Base-by-base conservation (phyloP, 2,113 vertebrate genomes). In the Chloebia gouldiae region DNA sequence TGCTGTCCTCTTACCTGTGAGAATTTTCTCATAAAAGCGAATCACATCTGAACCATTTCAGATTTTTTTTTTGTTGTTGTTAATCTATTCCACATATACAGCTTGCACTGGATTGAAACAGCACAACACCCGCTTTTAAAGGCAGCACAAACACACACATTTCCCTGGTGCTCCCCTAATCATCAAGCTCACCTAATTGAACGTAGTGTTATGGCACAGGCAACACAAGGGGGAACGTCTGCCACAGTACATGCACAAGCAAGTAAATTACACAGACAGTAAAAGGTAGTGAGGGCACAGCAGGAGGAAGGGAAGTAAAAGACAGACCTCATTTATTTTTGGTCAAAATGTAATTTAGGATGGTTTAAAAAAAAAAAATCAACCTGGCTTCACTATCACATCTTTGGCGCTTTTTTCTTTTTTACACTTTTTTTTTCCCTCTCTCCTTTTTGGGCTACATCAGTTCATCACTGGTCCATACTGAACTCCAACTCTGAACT, bases 171-270 rank as follows among this genome's bases (percentile, higher is more conserved):
- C 53, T 96, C 72, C 60, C 18, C 28, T 69, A 83, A 24, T 59
- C 40, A 31, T 33, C 23, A 50, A 44, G 65, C 75, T 95, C 59
- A 61, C 63, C 85, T 95, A 70, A 42, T 49, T 77, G 65, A 82
- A 88, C n/a, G 61, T 15, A 28, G 59, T 88, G 94, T 91, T 95
- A 94, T 22, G 71, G 90, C 81, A 97, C 97, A 96, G 94, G 96
- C 97, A 76, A 93, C 81, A 96, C 82, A 89, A 81, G 28, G 86
- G 60, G 61, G 18, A 57, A 92, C 12, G 45, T 95, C 90, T 88
- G 96, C 92, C 83, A 96, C 81, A 70, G 72, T 65, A 94, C 98
- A 98, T 98, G 98, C 98, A 98, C 95, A 81, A 97, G 98, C 98
- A 96, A 94, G 93, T 92, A 54, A 68, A 60, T 94, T 78, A 96